phyloP scores from a whole-genome alignment of 1,140 invertebrate genomes.

The Drosophila parabipectinata region DNA sequence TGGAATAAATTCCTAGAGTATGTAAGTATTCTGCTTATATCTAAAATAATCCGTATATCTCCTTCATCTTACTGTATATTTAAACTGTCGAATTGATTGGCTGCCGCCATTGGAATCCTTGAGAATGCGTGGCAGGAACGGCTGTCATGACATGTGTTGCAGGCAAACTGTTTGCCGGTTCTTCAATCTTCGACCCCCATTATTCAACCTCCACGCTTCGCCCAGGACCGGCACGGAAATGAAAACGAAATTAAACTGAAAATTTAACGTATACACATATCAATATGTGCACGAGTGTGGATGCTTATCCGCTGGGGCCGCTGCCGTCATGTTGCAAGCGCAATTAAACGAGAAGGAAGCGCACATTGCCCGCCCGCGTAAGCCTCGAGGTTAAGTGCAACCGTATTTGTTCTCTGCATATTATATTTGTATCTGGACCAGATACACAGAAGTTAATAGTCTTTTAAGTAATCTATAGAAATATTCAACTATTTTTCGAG shows the following conservation, averaged over 20 bases:
- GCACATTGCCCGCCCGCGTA: conserved; percentile 36
- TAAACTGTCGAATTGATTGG: conserved; percentile 69
- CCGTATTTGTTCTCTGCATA: conserved; percentile 43
- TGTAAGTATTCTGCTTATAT: background rate
- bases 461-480: no score
- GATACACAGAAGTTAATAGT: background rate
- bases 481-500: no score
- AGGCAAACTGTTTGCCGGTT: conserved; percentile 52
- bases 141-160: conserved; percentile 42
- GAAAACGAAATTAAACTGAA: conserved; percentile 77
- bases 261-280: conserved; percentile 43
- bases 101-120: conserved; percentile 44
- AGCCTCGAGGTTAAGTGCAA: conserved; percentile 54
- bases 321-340: conserved; percentile 62
- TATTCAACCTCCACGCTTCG: background rate
- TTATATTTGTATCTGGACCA: conserved; percentile 17
- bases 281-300: conserved; percentile 16
- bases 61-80: conserved; percentile 44
- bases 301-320: conserved; percentile 22
- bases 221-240: conserved; percentile 61
- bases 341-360: conserved; percentile 72
- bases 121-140: conserved; percentile 5
- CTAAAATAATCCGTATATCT: background rate
- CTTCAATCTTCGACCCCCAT: conserved; percentile 26
- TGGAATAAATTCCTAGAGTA: background rate